Evolutionary conservation across 2,888 invertebrate species (phyloP), one percentile per base, ranked within the genome.

Genomic region (Buathra laborator): DNA sequence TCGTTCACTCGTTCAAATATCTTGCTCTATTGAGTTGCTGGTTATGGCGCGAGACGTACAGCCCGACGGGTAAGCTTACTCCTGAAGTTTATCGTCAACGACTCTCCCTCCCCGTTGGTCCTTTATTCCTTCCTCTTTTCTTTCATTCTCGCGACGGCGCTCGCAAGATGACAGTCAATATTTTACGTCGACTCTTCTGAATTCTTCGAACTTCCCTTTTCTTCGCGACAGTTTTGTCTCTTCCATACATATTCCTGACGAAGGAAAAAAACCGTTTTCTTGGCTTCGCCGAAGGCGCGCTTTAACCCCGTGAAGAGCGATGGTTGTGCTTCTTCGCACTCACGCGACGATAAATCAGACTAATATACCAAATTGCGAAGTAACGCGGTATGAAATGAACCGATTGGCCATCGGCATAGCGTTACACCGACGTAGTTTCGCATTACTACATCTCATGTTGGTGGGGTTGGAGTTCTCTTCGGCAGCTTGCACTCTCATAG

Each of bases 361-460:
- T 80, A 87, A 88, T 90, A 88, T 87, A 87, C 79, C 81, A 88
- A 89, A 87, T 88, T 84, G 71, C 87, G 75, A 86, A 84, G 89
- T 89, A 90, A 91, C 87, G 86, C 67, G 83, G 87, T 90, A 86
- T 91, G 89, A 92, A 92, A 91, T 89, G 88, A 91, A 89, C 87
- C 88, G 89, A 90, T 89, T 87, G 88, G 83, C 67, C 86, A 83
- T 88, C 86, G 81, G n/a, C 53, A 79, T 43, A 43, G 37, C 43
- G 12, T 46, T 51, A 59, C 51, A 46, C 53, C 44, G 44, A 43
- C 70, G 75, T 80, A 66, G 51, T 66, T 32, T 53, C 62, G 75
- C 83, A 79, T 24, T 87, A 87, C 87, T 85, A 86, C 90, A 89
- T 87, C 87, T 88, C 88, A 85, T 66, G 51, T 44, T 81, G 16